Evolutionary conservation across 64 coral and sea anemone species (phyloP).

Genomic region (Pocillopora damicornis): DNA sequence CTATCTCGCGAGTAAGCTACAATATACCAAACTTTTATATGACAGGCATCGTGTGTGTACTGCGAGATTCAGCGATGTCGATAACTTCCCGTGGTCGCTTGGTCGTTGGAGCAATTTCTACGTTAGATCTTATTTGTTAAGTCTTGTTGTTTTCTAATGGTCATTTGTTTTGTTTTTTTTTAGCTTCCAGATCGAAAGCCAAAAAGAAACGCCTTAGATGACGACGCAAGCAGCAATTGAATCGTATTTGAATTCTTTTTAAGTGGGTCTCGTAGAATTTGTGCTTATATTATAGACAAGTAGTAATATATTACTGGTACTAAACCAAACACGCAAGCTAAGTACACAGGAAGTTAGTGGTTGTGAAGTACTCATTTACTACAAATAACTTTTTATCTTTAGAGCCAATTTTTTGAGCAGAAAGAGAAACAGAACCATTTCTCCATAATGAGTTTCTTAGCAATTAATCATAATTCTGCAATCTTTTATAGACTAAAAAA

Average conservation of each 20-base stretch:
- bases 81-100: no score
- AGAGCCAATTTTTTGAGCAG: no score
- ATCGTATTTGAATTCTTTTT: neutral
- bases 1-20: no score
- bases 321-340: neutral
- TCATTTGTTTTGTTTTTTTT: neutral
- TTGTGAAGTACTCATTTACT: neutral
- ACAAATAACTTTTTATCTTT: constrained; percentile 1
- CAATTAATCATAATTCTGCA: no score
- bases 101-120: no score
- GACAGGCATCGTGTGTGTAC: no score
- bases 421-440: no score
- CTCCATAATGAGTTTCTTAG: no score
- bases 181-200: constrained; percentile 51
- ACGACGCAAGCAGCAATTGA: constrained; percentile 3
- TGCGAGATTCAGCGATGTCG: no score
- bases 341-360: neutral
- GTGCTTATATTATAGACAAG: neutral
- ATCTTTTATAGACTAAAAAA: no score
- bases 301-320: constrained; percentile 29
- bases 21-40: no score
- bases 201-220: constrained; percentile 87
- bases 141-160: neutral
- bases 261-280: neutral
- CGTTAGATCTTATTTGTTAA: no score